Evolutionary conservation across 2,888 invertebrate species (phyloP).

Genomic region (Mesopsocus fuscifrons): DNA sequence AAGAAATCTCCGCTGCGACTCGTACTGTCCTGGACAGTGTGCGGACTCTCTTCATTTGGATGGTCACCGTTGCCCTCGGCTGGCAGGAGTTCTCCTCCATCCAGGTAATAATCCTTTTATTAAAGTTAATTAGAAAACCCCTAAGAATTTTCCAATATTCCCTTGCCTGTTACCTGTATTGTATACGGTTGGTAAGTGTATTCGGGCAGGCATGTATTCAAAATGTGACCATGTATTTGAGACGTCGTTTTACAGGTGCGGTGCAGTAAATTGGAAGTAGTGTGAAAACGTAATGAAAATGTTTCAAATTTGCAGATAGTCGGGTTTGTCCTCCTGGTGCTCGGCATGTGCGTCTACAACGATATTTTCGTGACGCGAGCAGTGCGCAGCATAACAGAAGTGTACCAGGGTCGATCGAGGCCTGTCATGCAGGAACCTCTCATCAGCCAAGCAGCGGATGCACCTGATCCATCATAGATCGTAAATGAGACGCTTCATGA

Average conservation of each 20-base stretch:
- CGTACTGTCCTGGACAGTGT: slow-evolving; percentile 77
- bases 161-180: too few species aligned
- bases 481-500: too few species aligned
- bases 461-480: slow-evolving; percentile 10
- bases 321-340: slow-evolving; percentile 55
- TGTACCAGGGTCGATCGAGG: not conserved
- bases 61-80: slow-evolving; percentile 46
- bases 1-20: slow-evolving; percentile 82
- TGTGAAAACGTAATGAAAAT: not conserved
- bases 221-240: too few species aligned
- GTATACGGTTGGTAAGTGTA: too few species aligned
- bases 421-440: slow-evolving; percentile 11
- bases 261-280: too few species aligned
- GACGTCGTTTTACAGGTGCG: too few species aligned
- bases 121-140: too few species aligned
- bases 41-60: slow-evolving; percentile 84
- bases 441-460: slow-evolving; percentile 14
- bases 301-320: slow-evolving; percentile 31
- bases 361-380: slow-evolving; percentile 26
- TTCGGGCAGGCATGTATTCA: not conserved
- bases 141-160: too few species aligned
- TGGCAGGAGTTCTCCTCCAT: slow-evolving; percentile 68
- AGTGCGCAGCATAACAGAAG: not conserved
- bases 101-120: slow-evolving; percentile 29
- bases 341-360: slow-evolving; percentile 74